A percentile compares a stretch with the other conserved stretches of the same genome.
phyloP scores from a whole-genome alignment of 2,113 vertebrate species.

The Ifrita kowaldi region DNA sequence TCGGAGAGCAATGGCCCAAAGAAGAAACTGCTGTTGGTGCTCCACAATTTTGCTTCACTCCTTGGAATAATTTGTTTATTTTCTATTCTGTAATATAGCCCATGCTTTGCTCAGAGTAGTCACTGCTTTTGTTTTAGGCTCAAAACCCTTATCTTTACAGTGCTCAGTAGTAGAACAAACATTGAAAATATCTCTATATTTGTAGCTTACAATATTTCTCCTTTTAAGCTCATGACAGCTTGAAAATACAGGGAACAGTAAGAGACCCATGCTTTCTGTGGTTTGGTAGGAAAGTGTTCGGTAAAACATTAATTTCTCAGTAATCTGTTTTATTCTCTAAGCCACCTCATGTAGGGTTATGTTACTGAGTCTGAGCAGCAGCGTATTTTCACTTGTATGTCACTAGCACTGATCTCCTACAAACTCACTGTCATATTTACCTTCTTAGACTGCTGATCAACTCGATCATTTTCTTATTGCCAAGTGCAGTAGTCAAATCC shows the following conservation, averaged over 20 bases:
- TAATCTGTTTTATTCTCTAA: not conserved
- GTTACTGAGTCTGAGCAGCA: not conserved
- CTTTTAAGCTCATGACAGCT: not conserved
- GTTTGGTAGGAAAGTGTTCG: not conserved
- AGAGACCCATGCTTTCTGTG: not conserved
- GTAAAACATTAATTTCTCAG: not conserved
- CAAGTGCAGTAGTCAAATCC: not conserved
- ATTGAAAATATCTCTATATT: not conserved
- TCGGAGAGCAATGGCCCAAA: not conserved
- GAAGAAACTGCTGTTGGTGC: not conserved
- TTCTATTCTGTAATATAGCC: not conserved
- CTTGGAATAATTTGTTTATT: not conserved
- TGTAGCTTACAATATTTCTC: not conserved
- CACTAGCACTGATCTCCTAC: not conserved
- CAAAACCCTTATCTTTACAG: not conserved
- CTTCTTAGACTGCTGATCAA: not conserved
- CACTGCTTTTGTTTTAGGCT: not conserved
- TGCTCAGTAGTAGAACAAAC: not conserved
- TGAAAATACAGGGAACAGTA: not conserved
- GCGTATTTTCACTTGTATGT: not conserved
- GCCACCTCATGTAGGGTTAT: rapidly evolving
- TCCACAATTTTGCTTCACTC: not conserved
- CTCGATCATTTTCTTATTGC: not conserved
- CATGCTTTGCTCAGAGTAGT: not conserved
- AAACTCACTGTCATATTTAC: not conserved